These are phyloP conservation scores for Typhlichthys eigenmanni DNA, from an alignment of 2,797 vertebrate genomes.

Conservation along the genomic window DNA sequence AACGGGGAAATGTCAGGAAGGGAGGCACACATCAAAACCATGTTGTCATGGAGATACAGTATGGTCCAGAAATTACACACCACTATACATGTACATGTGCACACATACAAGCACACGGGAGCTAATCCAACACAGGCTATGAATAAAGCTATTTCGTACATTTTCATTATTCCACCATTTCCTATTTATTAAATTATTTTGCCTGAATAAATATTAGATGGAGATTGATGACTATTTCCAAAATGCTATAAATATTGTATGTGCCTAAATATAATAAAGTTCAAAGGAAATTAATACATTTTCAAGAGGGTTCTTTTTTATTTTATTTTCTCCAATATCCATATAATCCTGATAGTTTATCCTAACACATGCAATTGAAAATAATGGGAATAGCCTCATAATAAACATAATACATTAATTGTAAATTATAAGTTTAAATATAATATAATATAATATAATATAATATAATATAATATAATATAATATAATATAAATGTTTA, in stretches of 20 bases:
- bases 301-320: neutral
- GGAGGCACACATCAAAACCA: conserved; percentile 91
- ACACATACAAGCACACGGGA: conserved; percentile 2
- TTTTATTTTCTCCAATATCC: no score
- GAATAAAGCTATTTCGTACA: conserved; percentile 14
- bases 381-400: neutral
- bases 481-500: no score
- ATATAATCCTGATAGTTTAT: no score
- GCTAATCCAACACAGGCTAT: conserved; percentile 6
- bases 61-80: conserved; percentile 75
- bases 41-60: conserved; percentile 97
- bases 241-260: neutral
- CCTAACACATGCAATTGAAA: no score
- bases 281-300: no score
- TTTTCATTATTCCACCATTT: conserved; percentile 19
- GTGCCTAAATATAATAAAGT: neutral
- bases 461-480: no score
- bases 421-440: no score
- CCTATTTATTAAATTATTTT: conserved; percentile 19
- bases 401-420: neutral
- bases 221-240: neutral
- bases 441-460: no score
- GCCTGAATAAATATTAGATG: conserved; percentile 21
- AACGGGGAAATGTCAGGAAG: conserved; percentile 99
- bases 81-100: conserved; percentile 52